Conservation (phyloP, 2,797 vertebrate species). For the Cynopterus sphinx region DNA sequence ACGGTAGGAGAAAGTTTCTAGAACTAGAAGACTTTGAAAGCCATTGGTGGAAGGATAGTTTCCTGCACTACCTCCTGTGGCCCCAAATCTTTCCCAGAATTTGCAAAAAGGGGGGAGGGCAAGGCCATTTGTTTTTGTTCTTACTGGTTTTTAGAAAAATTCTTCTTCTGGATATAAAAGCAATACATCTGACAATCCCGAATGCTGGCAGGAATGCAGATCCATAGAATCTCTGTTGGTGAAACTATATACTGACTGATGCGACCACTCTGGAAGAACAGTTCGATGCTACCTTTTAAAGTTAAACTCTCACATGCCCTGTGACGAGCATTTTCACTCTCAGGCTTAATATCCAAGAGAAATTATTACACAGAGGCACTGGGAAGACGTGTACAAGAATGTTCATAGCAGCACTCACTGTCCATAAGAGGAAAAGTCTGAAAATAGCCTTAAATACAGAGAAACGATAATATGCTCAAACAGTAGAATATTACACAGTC, state of each 20-base stretch:
- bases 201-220: neutral
- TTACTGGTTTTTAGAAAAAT: neutral
- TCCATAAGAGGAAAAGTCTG: neutral
- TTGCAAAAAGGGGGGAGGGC: neutral
- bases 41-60: neutral
- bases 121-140: neutral
- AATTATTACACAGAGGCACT: neutral
- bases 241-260: neutral
- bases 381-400: neutral
- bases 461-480: neutral
- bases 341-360: neutral
- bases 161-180: neutral
- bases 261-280: neutral
- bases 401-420: neutral
- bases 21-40: neutral
- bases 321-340: neutral
- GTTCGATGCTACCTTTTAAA: neutral
- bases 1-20: neutral
- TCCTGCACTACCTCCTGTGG: neutral
- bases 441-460: neutral
- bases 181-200: neutral
- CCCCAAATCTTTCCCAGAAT: neutral
- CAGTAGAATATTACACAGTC: neutral
- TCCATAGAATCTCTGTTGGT: too few relatives aligned
- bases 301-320: neutral